Conservation (phyloP, 2,888 invertebrate species). For the Dendrolimus houi region DNA sequence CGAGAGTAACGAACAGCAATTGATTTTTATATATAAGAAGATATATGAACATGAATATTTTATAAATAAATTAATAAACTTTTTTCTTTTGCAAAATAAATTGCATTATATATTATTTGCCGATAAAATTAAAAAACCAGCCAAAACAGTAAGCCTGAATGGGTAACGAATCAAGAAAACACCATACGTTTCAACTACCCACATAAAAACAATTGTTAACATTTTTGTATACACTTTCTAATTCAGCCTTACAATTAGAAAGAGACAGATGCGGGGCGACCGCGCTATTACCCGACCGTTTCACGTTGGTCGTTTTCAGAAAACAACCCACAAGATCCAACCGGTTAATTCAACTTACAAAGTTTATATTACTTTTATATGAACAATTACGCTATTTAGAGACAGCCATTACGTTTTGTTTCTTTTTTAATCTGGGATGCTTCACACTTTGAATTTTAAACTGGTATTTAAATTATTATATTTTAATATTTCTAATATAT, state of each 20-base stretch:
- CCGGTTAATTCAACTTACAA: background rate
- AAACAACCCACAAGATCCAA: background rate
- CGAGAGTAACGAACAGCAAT: no score
- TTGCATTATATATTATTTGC: background rate
- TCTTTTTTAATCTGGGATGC: conserved; percentile 3
- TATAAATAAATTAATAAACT: background rate
- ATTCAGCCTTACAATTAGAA: conserved; percentile 74
- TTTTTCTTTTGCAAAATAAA: background rate
- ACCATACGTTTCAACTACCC: conserved; percentile 6
- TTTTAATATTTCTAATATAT: no score
- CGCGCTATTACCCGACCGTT: conserved; percentile 24
- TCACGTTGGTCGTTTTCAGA: background rate
- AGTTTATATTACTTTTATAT: background rate
- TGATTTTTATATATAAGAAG: no score
- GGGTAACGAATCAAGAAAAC: background rate
- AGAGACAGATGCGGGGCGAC: conserved; percentile 56
- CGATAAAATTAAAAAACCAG: background rate
- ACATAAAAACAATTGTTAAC: conserved; percentile 12
- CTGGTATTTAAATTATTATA: conserved; percentile 5
- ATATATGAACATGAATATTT: background rate
- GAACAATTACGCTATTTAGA: background rate
- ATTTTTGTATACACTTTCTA: conserved; percentile 57
- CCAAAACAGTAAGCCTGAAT: background rate
- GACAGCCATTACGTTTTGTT: conserved; percentile 5
- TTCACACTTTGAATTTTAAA: conserved; percentile 1